Conservation (phyloP, 2,888 invertebrate species). For the Coenonympha arcania region DNA sequence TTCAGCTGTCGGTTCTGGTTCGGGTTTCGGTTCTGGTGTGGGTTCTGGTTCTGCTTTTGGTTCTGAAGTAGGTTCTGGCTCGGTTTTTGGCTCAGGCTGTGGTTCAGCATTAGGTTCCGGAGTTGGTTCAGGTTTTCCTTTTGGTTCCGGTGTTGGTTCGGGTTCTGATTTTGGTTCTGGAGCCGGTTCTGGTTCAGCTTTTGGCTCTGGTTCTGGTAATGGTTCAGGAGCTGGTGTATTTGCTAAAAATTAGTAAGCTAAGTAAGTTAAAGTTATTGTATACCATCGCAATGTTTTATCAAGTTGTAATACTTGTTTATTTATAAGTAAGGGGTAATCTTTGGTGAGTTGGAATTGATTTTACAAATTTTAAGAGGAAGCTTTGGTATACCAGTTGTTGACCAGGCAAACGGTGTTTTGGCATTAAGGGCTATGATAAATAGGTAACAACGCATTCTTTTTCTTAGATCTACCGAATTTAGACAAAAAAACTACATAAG, state of each 20-base stretch:
- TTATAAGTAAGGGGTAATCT: no score
- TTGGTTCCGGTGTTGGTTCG: constrained; percentile 41
- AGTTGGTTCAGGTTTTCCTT: constrained; percentile 39
- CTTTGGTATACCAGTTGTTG: no score
- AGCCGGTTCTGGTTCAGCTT: constrained; percentile 36
- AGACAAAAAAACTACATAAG: no score
- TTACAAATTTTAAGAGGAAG: no score
- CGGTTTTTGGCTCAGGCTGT: constrained; percentile 43
- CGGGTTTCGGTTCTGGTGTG: constrained; percentile 47
- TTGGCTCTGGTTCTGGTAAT: constrained; percentile 37
- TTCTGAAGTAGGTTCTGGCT: constrained; percentile 43
- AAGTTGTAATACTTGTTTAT: no score
- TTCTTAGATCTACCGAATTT: no score
- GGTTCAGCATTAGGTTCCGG: constrained; percentile 40
- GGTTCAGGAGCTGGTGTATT: constrained; percentile 46
- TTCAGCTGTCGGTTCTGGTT: constrained; percentile 44
- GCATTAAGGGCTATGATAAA: no score
- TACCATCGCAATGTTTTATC: no score
- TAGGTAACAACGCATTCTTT: no score
- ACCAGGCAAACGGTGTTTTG: no score
- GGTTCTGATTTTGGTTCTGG: constrained; percentile 40
- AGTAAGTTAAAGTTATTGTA: no score
- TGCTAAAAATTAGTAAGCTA: constrained; percentile 33
- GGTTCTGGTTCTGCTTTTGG: constrained; percentile 35
- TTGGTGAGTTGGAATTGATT: no score